Evolutionary conservation across 2,888 invertebrate species (phyloP).

Genomic region (Xestia ashworthii): DNA sequence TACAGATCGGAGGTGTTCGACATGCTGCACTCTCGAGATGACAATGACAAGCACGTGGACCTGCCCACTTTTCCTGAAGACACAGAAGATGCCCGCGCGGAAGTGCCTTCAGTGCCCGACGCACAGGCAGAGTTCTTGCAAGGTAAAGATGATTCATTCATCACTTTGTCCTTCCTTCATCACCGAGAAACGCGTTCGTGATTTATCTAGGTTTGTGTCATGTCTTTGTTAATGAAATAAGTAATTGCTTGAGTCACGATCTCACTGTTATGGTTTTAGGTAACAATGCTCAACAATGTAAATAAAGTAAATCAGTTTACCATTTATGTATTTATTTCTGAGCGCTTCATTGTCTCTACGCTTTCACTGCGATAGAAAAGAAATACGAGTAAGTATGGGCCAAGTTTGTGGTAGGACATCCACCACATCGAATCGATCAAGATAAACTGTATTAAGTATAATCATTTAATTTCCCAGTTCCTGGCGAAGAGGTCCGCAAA

Average conservation of each 20-base stretch:
- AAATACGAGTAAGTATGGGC: neutral
- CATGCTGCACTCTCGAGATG: slow-evolving; percentile 87
- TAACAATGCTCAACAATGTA: neutral
- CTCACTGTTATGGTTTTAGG: neutral
- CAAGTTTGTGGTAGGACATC: neutral
- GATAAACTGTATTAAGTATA: neutral
- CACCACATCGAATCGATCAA: neutral
- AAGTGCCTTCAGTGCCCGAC: slow-evolving; percentile 76
- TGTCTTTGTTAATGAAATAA: slow-evolving; percentile 7
- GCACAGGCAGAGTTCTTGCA: slow-evolving; percentile 86
- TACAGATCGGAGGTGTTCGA: slow-evolving; percentile 87
- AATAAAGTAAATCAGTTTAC: neutral
- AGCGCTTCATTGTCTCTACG: neutral
- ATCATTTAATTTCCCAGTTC: slow-evolving; percentile 62
- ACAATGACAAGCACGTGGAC: slow-evolving; percentile 81
- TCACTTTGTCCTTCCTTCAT: slow-evolving; percentile 1
- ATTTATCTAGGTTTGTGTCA: slow-evolving; percentile 2
- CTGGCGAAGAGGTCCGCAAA: slow-evolving; percentile 76
- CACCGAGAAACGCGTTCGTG: neutral
- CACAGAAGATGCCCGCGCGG: slow-evolving; percentile 77
- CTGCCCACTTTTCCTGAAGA: slow-evolving; percentile 86
- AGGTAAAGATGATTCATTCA: slow-evolving; percentile 72
- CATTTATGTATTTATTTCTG: neutral
- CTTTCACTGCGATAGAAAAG: neutral
- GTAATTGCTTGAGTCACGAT: slow-evolving; percentile 11